phyloP scores from a whole-genome alignment of 1,140 invertebrate species.

The Drosophila teissieri region DNA sequence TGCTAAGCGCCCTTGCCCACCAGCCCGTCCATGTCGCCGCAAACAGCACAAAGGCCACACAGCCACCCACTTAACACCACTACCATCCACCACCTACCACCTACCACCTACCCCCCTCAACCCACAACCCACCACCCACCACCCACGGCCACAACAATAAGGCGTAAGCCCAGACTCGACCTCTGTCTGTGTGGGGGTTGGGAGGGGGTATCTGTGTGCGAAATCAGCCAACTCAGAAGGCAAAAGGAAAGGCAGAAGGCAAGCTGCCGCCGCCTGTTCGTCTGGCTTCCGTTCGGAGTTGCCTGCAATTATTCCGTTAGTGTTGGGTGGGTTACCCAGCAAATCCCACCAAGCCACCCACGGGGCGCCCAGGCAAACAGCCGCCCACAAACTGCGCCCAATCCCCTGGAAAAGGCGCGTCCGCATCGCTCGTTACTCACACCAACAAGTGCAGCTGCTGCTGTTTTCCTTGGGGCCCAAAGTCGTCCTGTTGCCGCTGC shows the following conservation, averaged over 20 bases:
- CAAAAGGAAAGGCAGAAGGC: constrained; percentile 15
- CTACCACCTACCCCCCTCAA: constrained; percentile 8
- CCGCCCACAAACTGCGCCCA: not conserved
- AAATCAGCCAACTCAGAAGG: constrained; percentile 73
- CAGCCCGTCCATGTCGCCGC: constrained; percentile 30
- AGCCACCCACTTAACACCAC: constrained; percentile 1
- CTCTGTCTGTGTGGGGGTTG: constrained; percentile 38
- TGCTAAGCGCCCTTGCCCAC: constrained; percentile 4
- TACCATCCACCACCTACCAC: constrained; percentile 4
- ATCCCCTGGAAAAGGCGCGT: constrained; percentile 60
- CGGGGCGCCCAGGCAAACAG: not conserved
- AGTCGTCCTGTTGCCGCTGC: constrained; percentile 54
- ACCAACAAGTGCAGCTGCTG: constrained; percentile 75
- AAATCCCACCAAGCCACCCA: constrained; percentile 5
- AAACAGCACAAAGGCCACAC: constrained; percentile 30
- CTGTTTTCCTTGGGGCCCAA: constrained; percentile 36
- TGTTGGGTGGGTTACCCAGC: constrained; percentile 67
- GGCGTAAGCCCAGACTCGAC: constrained; percentile 57
- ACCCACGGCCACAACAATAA: constrained; percentile 60
- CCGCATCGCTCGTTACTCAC: constrained; percentile 80
- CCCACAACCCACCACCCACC: constrained; percentile 10
- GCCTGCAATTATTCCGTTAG: constrained; percentile 82
- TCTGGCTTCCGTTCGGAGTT: constrained; percentile 79
- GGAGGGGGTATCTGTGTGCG: constrained; percentile 45
- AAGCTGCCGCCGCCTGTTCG: constrained; percentile 68